Percentiles rank a stretch among this genome's conserved stretches.
Conservation (phyloP, 2,113 vertebrate species). For the Pterocles burchelli region DNA sequence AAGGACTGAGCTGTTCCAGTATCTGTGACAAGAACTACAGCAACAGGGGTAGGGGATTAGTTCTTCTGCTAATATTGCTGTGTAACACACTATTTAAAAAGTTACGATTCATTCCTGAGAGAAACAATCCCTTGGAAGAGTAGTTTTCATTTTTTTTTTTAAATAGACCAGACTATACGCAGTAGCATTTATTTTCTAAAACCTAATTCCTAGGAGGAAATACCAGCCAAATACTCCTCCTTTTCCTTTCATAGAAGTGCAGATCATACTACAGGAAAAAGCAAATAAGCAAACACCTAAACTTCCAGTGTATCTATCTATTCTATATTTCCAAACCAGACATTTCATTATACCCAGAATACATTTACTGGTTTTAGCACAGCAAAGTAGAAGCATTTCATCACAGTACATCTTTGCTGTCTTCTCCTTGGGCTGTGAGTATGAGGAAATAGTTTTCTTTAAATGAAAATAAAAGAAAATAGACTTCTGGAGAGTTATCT, state of each 20-base stretch:
- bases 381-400: neutral
- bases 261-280: neutral
- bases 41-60: neutral
- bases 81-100: neutral
- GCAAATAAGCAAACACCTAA: neutral
- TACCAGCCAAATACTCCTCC: neutral
- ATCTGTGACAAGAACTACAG: neutral
- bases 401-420: neutral
- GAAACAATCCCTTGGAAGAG: neutral
- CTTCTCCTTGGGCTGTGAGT: neutral
- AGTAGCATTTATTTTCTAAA: neutral
- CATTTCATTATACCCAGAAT: neutral
- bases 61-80: neutral
- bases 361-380: neutral
- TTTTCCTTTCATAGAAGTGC: neutral
- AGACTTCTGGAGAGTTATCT: neutral
- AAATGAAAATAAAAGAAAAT: neutral
- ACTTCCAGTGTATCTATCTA: neutral
- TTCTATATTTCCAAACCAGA: neutral
- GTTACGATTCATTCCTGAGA: rapidly evolving
- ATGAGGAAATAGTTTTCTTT: neutral
- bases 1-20: neutral
- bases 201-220: neutral
- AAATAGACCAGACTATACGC: neutral
- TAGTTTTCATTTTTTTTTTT: neutral